phyloP scores from a whole-genome alignment of 1,140 invertebrate genomes.

The Neodiprion fabricii region DNA sequence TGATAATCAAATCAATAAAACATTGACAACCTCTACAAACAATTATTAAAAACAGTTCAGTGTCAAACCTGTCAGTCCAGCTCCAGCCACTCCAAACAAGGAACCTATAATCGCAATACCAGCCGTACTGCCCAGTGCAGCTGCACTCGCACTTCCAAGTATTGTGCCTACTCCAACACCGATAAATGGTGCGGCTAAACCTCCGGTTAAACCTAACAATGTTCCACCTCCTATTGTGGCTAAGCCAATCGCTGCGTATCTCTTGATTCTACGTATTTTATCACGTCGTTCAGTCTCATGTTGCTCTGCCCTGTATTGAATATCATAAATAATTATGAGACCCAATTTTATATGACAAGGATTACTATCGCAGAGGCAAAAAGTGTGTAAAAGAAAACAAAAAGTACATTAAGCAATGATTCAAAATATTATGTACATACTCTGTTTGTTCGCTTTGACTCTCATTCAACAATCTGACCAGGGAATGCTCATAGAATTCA shows the following conservation, averaged over 20 bases:
- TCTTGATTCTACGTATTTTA: constrained; percentile 66
- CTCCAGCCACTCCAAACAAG: constrained; percentile 74
- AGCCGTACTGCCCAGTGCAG: constrained; percentile 66
- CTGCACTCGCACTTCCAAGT: constrained; percentile 65
- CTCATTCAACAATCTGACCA: constrained; percentile 56
- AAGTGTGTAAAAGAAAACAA: neutral
- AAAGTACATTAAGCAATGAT: constrained; percentile 11
- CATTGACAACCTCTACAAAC: too few species aligned
- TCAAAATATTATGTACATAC: constrained; percentile 40
- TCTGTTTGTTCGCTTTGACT: constrained; percentile 45
- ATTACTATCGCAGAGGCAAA: neutral
- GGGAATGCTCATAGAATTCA: constrained; percentile 60
- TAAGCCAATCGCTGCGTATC: constrained; percentile 70
- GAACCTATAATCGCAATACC: constrained; percentile 73
- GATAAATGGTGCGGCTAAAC: constrained; percentile 72
- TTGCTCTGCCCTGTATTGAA: constrained; percentile 50
- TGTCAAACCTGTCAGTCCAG: constrained; percentile 66
- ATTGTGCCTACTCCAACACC: constrained; percentile 69
- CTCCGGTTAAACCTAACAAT: constrained; percentile 71
- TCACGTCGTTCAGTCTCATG: constrained; percentile 60
- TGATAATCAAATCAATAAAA: constrained; percentile 22
- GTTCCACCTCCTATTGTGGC: constrained; percentile 72
- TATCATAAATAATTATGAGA: constrained; percentile 14
- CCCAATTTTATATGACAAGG: constrained; percentile 11
- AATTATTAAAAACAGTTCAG: neutral